A percentile compares a stretch with the other conserved stretches of the same genome.
These are phyloP conservation scores for Drosophila athabasca DNA, from an alignment of 1,140 invertebrate genomes.

Conservation along the genomic window DNA sequence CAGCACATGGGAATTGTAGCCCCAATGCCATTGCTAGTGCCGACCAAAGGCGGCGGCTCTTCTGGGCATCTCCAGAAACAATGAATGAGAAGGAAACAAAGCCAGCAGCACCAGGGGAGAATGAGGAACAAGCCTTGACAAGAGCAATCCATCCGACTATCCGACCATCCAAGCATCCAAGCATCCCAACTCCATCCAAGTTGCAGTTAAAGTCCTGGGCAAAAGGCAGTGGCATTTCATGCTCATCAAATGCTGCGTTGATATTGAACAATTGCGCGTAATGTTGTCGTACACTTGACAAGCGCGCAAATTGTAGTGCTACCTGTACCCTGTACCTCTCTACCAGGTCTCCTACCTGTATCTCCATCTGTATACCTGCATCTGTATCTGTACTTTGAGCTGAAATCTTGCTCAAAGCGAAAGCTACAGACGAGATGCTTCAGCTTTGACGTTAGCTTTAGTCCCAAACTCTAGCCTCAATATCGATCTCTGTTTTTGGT, in stretches of 20 bases:
- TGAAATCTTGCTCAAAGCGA: slow-evolving; percentile 53
- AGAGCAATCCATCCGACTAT: slow-evolving; percentile 57
- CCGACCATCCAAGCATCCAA: too few relatives aligned
- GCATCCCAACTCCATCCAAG: too few relatives aligned
- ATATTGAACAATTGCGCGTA: slow-evolving; percentile 82
- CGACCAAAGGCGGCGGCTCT: slow-evolving; percentile 24
- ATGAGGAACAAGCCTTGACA: slow-evolving; percentile 29
- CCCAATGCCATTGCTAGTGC: slow-evolving; percentile 29
- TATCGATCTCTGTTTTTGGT: slow-evolving; percentile 65
- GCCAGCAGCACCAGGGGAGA: slow-evolving; percentile 2
- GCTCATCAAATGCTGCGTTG: slow-evolving; percentile 81
- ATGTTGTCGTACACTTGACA: slow-evolving; percentile 82
- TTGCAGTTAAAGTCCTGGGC: neutral
- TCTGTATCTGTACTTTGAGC: slow-evolving; percentile 39
- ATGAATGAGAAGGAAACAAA: slow-evolving; percentile 59
- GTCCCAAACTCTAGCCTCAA: slow-evolving; percentile 9
- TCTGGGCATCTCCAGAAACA: slow-evolving; percentile 46
- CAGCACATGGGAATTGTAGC: slow-evolving; percentile 77
- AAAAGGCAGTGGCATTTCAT: slow-evolving; percentile 65
- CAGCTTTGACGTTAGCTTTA: neutral
- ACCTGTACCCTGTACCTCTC: slow-evolving; percentile 13
- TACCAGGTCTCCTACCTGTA: slow-evolving; percentile 22
- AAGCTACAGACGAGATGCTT: slow-evolving; percentile 31
- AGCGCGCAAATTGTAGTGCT: slow-evolving; percentile 81
- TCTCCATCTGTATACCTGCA: too few relatives aligned